Evolutionary conservation across 2,113 vertebrate genomes (phyloP).

Genomic region (Tragelaphus strepsiceros): DNA sequence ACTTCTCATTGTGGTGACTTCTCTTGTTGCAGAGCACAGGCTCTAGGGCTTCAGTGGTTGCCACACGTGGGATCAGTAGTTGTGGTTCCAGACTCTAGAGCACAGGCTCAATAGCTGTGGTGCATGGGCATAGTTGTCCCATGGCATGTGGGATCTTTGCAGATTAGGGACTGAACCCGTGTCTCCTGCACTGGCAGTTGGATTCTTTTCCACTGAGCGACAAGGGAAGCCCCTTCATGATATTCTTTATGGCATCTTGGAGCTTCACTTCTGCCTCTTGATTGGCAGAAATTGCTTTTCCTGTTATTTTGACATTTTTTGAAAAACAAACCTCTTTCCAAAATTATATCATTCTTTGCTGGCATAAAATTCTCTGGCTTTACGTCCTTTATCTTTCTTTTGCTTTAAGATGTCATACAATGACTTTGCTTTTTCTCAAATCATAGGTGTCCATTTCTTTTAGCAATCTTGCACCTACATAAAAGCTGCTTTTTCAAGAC

Average conservation of each 20-base stretch:
- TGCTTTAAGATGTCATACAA: not conserved
- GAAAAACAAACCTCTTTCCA: not conserved
- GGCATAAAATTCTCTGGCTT: not conserved
- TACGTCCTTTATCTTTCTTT: not conserved
- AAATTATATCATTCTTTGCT: not conserved
- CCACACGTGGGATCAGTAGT: too few species aligned
- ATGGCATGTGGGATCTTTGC: not conserved
- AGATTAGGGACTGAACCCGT: not conserved
- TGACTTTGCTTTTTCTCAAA: not conserved
- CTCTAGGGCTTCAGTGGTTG: too few species aligned
- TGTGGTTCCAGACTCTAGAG: too few species aligned
- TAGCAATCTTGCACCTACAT: not conserved
- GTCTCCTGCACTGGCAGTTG: not conserved
- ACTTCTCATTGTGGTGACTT: too few species aligned
- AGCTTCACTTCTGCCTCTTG: not conserved
- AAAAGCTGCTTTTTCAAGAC: not conserved
- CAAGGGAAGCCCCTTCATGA: not conserved
- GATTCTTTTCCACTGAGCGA: not conserved
- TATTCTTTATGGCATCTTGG: not conserved
- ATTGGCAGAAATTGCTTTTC: not conserved
- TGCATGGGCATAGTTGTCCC: not conserved
- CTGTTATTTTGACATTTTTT: not conserved
- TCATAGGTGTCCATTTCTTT: not conserved
- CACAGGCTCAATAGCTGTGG: too few species aligned
- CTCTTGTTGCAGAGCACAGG: too few species aligned